Base-by-base conservation (phyloP, 2,888 invertebrate species). In the Strigamia crassipes region DNA sequence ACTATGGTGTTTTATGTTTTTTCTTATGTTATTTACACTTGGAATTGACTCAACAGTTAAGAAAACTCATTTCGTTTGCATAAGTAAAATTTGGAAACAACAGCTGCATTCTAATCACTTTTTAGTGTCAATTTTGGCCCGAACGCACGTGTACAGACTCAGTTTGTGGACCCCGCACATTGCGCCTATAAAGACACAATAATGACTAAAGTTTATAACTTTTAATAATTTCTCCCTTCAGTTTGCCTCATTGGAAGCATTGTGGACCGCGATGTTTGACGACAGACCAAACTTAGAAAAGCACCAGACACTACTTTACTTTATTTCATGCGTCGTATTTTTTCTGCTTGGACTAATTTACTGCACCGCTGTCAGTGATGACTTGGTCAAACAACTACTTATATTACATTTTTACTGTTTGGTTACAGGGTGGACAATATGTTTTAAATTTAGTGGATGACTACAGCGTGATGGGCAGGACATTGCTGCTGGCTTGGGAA, bases 1-100 rank as follows among this genome's bases (percentile, higher is more conserved):
- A 83, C 80, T 86, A 6, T 85, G 86, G 86, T 84, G 85, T 9
- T 82, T 85, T 9, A 81, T 85, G 38, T 85, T 85, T 84, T 86
- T 86, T 83, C 83, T 85, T 81, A 85, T 85, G 85, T 73, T 82
- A 21, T 81, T 82, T 41, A 82, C 77, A 18, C 51, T 82, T 34
- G 82, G 82, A 34, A 27, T 82, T 15, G 82, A 82, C 34, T 78
- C 80, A 15, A 38, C 78, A 42, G 82, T 82, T 77, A 38, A 77
- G 34, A 15, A 38, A 77, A 77, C 31, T 27, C 78, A n/a, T 38
- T 77, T 51, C 51, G 1, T 27, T 27, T 27, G 27, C 51, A 9
- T 51, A 51, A 51, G 51, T 51, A 51, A 51, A 51, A n/a, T 6
- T 9, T 51, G 51, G 0, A 51, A 51, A 51, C 51, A n/a, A 15